These are phyloP conservation scores for Achroia grisella DNA, from an alignment of 1,140 invertebrate species.

Conservation along the genomic window DNA sequence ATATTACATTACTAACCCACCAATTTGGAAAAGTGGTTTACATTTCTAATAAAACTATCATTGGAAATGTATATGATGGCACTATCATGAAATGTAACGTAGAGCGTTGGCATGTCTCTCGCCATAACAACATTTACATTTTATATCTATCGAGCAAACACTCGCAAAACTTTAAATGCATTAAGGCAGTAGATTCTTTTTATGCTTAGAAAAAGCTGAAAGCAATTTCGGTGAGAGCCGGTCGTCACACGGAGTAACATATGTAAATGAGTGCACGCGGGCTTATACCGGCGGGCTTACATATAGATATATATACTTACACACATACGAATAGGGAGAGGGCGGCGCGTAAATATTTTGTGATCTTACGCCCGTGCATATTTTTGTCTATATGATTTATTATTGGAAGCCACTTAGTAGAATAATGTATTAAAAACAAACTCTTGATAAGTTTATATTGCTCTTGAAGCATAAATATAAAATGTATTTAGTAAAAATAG, in stretches of 20 bases:
- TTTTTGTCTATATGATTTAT: slow-evolving; percentile 3
- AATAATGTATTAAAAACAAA: too few species aligned
- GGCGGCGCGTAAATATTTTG: slow-evolving; percentile 1
- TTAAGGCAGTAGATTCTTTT: slow-evolving; percentile 12
- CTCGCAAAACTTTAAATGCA: slow-evolving; percentile 8
- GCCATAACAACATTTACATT: slow-evolving; percentile 3
- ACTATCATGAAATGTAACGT: too few species aligned
- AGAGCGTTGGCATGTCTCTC: too few species aligned
- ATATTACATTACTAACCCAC: too few species aligned
- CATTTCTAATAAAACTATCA: too few species aligned
- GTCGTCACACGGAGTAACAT: slow-evolving; percentile 17
- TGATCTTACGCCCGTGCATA: neutral
- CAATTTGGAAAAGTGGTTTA: too few species aligned
- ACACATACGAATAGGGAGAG: neutral
- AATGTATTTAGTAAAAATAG: too few species aligned
- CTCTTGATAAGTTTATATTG: too few species aligned
- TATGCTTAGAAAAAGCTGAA: slow-evolving; percentile 16
- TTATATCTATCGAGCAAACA: slow-evolving; percentile 12
- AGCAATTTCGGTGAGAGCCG: slow-evolving; percentile 30
- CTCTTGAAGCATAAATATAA: too few species aligned
- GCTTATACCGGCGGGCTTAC: neutral
- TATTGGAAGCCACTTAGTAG: slow-evolving; percentile 1
- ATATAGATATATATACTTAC: neutral
- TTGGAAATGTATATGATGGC: too few species aligned
- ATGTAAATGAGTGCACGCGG: slow-evolving; percentile 23